Evolutionary conservation across 2,888 invertebrate genomes (phyloP).

Genomic region (Drosophila imparisetae): DNA sequence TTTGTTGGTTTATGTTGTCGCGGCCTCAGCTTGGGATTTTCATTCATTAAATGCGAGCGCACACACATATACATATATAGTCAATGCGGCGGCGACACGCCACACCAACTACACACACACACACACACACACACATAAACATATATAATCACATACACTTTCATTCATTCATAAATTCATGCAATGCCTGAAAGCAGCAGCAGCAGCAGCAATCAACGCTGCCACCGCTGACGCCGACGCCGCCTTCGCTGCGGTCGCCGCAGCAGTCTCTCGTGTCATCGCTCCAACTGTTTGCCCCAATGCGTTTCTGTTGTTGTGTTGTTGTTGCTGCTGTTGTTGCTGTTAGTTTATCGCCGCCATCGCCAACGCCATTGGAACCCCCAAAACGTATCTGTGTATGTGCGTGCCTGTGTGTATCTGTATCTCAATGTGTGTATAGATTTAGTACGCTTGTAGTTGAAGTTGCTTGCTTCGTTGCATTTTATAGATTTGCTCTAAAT

Average conservation of each 20-base stretch:
- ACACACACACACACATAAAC: slow-evolving; percentile 30
- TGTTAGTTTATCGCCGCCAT: slow-evolving; percentile 69
- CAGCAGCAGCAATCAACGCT: slow-evolving; percentile 9
- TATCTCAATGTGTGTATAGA: slow-evolving; percentile 18
- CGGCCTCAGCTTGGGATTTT: slow-evolving; percentile 70
- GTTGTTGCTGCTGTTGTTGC: slow-evolving; percentile 37
- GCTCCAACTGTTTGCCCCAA: slow-evolving; percentile 53
- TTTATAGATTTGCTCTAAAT: slow-evolving; percentile 79
- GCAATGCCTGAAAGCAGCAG: slow-evolving; percentile 48
- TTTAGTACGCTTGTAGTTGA: slow-evolving; percentile 52
- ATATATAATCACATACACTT: slow-evolving; percentile 52
- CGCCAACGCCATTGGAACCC: slow-evolving; percentile 63
- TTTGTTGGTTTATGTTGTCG: slow-evolving; percentile 55
- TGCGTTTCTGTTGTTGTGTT: slow-evolving; percentile 45
- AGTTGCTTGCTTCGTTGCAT: slow-evolving; percentile 70
- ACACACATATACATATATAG: slow-evolving; percentile 26
- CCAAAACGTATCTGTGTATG: slow-evolving; percentile 28
- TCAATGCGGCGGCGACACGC: slow-evolving; percentile 42
- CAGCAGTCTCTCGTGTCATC: slow-evolving; percentile 54
- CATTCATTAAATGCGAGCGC: slow-evolving; percentile 73
- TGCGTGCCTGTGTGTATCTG: slow-evolving; percentile 9
- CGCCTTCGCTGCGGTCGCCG: slow-evolving; percentile 37
- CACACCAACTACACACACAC: slow-evolving; percentile 34
- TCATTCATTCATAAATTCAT: slow-evolving; percentile 77
- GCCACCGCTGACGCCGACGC: slow-evolving; percentile 1